Base-by-base conservation (phyloP, 2,797 vertebrate species). In the Enteromius afrohamiltoni region DNA sequence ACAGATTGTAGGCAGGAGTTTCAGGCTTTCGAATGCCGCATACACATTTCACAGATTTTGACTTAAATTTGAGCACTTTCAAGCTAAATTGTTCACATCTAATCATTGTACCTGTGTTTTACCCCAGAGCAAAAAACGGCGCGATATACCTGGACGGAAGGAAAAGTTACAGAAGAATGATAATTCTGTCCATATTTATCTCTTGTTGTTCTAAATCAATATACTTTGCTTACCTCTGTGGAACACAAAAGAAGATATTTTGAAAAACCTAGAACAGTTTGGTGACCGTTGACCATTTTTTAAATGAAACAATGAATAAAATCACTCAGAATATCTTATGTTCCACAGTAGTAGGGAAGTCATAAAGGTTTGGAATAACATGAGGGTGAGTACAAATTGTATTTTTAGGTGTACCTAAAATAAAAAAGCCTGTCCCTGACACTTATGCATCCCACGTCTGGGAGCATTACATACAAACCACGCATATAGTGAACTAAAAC, bases 31-130 rank as follows among this genome's bases (percentile, higher is more conserved):
- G 29, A 55, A 9, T 60, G 77, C 40, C 9, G 23, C 23, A 40
- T 37, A 77, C 79, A 84, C 45, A 68, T 84, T 88, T 80, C 60
- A 68, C 31, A 83, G 80, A 84, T 42, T 21, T 21, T 85, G 85
- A 85, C 86, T 83, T 65, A 87, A 42, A 87, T 87, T 86, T 77
- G 42, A 58, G 6, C 21, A 76, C 31, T 40, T 55, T 23, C 14
- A 71, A 55, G 51, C 16, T 3, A 34, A 26, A 53, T 29, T 26
- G 16, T 69, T 71, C 4, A 40, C 47, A 29, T n/a, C 45, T 19
- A 34, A 73, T 81, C 19, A 47, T 71, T 31, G 4, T 62, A 53
- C 4, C 17, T 71, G 26, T 49, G 11, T n/a, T 47, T 3, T 23
- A 73, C 26, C 14, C 29, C 29, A 73, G 29, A 64, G 29, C 14